phyloP scores from a whole-genome alignment of 2,888 invertebrate species.

The Melangyna quadrimaculata region DNA sequence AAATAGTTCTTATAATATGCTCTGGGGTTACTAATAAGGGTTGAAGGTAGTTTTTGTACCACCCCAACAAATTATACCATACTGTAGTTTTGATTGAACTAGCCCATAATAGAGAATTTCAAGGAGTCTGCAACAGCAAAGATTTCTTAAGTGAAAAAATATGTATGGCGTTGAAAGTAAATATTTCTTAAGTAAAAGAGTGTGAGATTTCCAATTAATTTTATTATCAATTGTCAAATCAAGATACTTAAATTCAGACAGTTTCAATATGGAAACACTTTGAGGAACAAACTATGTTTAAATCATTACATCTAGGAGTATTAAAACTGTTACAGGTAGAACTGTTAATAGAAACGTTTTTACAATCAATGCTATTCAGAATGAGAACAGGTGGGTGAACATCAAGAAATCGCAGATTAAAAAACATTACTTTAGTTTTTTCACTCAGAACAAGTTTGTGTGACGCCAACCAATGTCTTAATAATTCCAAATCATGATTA shows the following conservation, averaged over 20 bases:
- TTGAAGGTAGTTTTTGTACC: not conserved
- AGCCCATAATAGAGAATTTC: too few relatives aligned
- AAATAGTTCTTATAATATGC: not conserved
- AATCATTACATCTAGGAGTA: not conserved
- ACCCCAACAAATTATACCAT: too few relatives aligned
- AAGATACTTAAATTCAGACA: not conserved
- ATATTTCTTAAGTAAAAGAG: not conserved
- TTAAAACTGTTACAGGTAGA: not conserved
- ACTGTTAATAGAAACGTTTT: not conserved
- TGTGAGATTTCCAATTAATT: not conserved
- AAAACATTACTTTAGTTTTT: not conserved
- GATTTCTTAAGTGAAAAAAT: not conserved
- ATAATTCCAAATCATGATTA: not conserved
- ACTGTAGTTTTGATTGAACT: too few relatives aligned
- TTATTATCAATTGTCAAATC: not conserved
- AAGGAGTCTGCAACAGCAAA: too few relatives aligned
- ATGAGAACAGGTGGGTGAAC: too few relatives aligned
- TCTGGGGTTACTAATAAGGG: not conserved
- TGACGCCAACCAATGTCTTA: not conserved
- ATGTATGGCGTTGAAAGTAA: not conserved
- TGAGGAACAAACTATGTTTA: not conserved
- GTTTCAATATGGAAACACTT: not conserved
- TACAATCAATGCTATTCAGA: not conserved
- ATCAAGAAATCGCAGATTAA: not conserved
- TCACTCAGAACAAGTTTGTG: too few relatives aligned